phyloP scores from a whole-genome alignment of 1,140 invertebrate species.

The Thereuonema tuberculata region DNA sequence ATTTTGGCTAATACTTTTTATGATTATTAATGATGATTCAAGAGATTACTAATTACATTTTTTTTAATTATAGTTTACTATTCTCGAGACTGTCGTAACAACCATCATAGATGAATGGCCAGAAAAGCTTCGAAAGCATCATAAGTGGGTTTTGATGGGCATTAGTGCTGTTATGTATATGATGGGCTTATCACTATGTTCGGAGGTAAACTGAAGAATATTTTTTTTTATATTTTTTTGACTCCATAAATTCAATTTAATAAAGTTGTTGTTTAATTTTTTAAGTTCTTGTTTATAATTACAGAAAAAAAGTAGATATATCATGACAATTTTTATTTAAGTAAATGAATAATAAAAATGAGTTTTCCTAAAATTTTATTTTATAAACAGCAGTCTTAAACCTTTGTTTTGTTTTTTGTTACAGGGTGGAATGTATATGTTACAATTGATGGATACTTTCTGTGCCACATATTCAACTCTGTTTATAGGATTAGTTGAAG shows the following conservation, averaged over 20 bases:
- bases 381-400: no score
- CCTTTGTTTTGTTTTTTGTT: constrained; percentile 8
- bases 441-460: constrained; percentile 40
- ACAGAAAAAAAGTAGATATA: no score
- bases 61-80: constrained; percentile 27
- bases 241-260: neutral
- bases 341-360: no score
- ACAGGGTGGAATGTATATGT: constrained; percentile 39
- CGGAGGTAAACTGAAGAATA: constrained; percentile 25
- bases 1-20: no score
- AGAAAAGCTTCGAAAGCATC: constrained; percentile 18
- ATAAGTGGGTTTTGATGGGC: constrained; percentile 21
- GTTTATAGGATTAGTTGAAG: constrained; percentile 33
- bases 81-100: constrained; percentile 25
- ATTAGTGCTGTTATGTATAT: constrained; percentile 32
- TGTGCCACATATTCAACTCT: constrained; percentile 37
- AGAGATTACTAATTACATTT: no score
- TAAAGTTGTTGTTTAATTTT: no score
- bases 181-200: constrained; percentile 35
- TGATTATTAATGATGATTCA: no score
- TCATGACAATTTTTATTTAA: no score
- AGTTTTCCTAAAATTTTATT: no score
- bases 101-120: constrained; percentile 25
- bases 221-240: constrained; percentile 2
- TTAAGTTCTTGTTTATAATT: no score